Conservation (phyloP, 2,888 invertebrate genomes). For the Chrysodeixis includens region DNA sequence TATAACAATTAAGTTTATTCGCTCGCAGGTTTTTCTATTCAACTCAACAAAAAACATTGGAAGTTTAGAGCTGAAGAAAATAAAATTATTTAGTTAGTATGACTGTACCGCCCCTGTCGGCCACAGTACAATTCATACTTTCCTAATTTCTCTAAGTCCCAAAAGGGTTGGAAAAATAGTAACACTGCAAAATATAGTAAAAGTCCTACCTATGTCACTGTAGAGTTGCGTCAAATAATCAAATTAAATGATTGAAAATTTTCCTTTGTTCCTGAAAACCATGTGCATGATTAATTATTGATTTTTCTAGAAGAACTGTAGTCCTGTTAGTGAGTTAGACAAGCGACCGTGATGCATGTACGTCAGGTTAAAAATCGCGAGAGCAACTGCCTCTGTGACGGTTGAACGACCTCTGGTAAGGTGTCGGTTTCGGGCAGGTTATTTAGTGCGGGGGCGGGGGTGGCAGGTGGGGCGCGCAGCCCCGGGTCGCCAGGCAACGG, state of each 20-base stretch:
- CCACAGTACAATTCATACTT: slow-evolving; percentile 5
- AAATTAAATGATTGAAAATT: not conserved
- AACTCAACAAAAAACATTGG: slow-evolving; percentile 66
- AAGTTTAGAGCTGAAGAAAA: slow-evolving; percentile 60
- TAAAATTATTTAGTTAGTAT: slow-evolving; percentile 56
- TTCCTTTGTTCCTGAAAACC: not conserved
- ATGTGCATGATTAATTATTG: not conserved
- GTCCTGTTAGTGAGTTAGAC: not conserved
- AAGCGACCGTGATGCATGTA: slow-evolving; percentile 43
- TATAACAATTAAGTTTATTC: slow-evolving; percentile 89
- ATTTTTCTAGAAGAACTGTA: slow-evolving; percentile 16
- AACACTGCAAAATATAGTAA: too few relatives aligned
- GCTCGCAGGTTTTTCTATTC: slow-evolving; percentile 81
- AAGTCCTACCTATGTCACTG: not conserved
- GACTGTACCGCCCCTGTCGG: slow-evolving; percentile 29
- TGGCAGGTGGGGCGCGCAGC: slow-evolving; percentile 64
- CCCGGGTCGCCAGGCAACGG: slow-evolving; percentile 86
- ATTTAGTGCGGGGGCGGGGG: slow-evolving; percentile 80
- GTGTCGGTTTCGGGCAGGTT: slow-evolving; percentile 89
- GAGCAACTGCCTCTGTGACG: slow-evolving; percentile 75
- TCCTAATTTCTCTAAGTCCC: slow-evolving; percentile 15
- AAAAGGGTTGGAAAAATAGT: too few relatives aligned
- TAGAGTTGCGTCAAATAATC: not conserved
- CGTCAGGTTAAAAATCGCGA: slow-evolving; percentile 71
- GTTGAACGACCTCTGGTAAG: slow-evolving; percentile 89